Percentiles rank a stretch among this genome's conserved stretches.
Evolutionary conservation across 1,140 invertebrate species (phyloP).

Genomic region (Delia radicum): DNA sequence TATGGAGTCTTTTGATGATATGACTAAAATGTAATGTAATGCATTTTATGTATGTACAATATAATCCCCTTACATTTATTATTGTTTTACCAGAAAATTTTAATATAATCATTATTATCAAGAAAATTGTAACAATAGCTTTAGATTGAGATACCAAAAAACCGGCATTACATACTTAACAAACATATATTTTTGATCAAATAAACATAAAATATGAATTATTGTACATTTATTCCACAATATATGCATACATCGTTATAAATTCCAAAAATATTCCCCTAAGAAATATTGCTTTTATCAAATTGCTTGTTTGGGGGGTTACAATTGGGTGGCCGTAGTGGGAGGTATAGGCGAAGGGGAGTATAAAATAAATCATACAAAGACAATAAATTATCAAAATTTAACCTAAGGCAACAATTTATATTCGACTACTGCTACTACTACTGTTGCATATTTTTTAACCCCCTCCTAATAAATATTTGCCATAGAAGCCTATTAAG

Average conservation of each 20-base stretch:
- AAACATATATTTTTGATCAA: background rate
- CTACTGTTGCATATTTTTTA: background rate
- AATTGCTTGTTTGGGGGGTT: no score
- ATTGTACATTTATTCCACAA: background rate
- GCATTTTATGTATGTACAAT: background rate
- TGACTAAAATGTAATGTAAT: background rate
- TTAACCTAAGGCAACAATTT: background rate
- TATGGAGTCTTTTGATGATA: background rate
- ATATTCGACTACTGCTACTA: background rate
- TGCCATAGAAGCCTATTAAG: background rate
- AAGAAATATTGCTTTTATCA: no score
- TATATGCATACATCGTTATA: background rate
- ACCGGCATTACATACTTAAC: background rate
- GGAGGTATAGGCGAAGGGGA: background rate
- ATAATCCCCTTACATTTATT: background rate
- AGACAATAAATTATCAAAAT: constrained; percentile 5
- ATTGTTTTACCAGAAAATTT: background rate
- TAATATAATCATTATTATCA: background rate
- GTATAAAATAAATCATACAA: background rate
- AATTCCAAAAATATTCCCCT: background rate
- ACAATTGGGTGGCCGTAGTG: background rate
- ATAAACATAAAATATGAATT: constrained; percentile 2
- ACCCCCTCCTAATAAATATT: background rate
- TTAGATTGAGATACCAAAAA: background rate
- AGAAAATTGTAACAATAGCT: background rate